Conservation (phyloP, 2,113 vertebrate species). For the Lichenostomus cassidix region DNA sequence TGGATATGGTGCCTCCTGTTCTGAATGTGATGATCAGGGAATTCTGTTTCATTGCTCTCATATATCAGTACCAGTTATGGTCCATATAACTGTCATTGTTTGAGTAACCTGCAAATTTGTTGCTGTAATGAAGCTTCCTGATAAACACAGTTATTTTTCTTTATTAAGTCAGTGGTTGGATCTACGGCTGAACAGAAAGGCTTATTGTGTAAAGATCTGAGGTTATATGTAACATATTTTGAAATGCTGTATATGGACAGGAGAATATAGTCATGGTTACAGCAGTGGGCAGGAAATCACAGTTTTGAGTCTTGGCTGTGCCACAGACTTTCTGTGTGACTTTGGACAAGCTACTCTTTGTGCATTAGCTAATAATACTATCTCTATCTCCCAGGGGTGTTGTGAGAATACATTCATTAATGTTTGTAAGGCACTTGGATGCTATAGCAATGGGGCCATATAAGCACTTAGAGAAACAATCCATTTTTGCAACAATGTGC, state of each 20-base stretch:
- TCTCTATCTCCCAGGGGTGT: slow-evolving; percentile 59
- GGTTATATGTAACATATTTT: slow-evolving; percentile 29
- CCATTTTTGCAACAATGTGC: slow-evolving; percentile 53
- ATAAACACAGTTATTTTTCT: slow-evolving; percentile 53
- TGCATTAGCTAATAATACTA: slow-evolving; percentile 70
- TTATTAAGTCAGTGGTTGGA: background rate
- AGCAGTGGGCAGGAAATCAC: slow-evolving; percentile 49
- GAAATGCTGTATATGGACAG: slow-evolving; percentile 39
- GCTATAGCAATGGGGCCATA: slow-evolving; percentile 4
- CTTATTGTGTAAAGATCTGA: slow-evolving; percentile 12
- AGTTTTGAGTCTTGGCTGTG: slow-evolving; percentile 58
- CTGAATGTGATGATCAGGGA: slow-evolving; percentile 15
- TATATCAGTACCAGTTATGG: slow-evolving; percentile 39
- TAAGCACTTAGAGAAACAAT: slow-evolving; percentile 64
- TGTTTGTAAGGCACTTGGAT: slow-evolving; percentile 57
- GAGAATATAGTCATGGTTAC: slow-evolving; percentile 56
- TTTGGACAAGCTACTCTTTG: slow-evolving; percentile 65
- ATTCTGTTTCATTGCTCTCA: background rate
- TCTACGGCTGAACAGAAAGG: background rate
- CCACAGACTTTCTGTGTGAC: slow-evolving; percentile 64
- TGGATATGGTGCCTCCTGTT: slow-evolving; percentile 1
- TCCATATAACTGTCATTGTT: slow-evolving; percentile 49
- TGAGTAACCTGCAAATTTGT: slow-evolving; percentile 49
- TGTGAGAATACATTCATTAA: slow-evolving; percentile 70
- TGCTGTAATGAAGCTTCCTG: slow-evolving; percentile 7